phyloP scores from a whole-genome alignment of 2,113 vertebrate species.

The Montifringilla adamsi region DNA sequence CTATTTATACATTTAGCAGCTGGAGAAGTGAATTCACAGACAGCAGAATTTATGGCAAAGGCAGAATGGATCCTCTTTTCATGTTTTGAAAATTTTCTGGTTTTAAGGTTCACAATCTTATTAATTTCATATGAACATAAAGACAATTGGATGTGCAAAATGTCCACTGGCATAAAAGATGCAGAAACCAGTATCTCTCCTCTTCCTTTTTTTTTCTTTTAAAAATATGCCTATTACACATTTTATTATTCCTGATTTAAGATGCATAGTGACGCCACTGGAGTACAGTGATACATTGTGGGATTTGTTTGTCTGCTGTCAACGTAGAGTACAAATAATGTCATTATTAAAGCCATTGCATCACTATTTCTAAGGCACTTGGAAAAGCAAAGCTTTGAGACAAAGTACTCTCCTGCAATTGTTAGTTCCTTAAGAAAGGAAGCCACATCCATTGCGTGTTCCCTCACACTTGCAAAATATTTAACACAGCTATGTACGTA shows the following conservation, averaged over 20 bases:
- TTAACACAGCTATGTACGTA: background rate
- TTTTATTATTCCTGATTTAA: background rate
- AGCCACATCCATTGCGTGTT: constrained; percentile 42
- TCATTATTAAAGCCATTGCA: constrained; percentile 40
- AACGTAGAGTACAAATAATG: constrained; percentile 48
- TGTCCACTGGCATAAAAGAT: background rate
- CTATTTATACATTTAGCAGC: background rate
- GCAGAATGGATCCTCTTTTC: constrained; percentile 41
- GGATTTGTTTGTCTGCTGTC: constrained; percentile 67
- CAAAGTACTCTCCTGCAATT: constrained; percentile 42
- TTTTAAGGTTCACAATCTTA: background rate
- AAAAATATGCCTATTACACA: background rate
- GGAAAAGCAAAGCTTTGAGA: constrained; percentile 47
- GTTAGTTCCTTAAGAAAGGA: constrained; percentile 57
- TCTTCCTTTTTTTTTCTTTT: background rate
- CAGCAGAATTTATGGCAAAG: constrained; percentile 24
- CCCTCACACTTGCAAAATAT: constrained; percentile 8
- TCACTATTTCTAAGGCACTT: constrained; percentile 39
- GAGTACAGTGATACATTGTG: constrained; percentile 59
- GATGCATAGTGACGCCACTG: constrained; percentile 72
- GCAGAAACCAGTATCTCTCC: background rate
- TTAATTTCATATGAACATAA: background rate
- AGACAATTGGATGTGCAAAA: background rate
- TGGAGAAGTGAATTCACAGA: background rate
- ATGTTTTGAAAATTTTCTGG: background rate